A percentile compares a stretch with the other conserved stretches of the same genome.
These are phyloP conservation scores for Prenolepis imparis DNA, from an alignment of 2,888 invertebrate species.

Conservation along the genomic window DNA sequence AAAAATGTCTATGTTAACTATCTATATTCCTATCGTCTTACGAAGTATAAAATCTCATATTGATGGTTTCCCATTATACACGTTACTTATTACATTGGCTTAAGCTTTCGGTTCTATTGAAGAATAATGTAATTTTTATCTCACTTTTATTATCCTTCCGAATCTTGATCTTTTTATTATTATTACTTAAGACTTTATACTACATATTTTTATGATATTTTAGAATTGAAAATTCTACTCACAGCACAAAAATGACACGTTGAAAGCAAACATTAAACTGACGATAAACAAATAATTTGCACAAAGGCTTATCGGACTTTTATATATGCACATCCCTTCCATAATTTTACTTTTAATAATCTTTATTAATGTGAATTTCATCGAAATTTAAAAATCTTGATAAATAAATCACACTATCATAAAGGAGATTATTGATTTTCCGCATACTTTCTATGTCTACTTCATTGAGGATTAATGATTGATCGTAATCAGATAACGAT, in stretches of 20 bases:
- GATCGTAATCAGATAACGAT: conserved; percentile 26
- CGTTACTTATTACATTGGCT: too few relatives aligned
- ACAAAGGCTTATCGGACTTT: not conserved
- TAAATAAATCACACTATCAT: not conserved
- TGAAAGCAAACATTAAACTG: not conserved
- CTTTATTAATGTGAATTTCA: not conserved
- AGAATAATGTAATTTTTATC: too few relatives aligned
- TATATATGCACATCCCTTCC: conserved; percentile 9
- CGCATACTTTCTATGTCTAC: not conserved
- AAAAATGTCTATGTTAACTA: not conserved
- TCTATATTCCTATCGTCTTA: not conserved
- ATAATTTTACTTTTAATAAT: conserved; percentile 10
- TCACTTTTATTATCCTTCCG: too few relatives aligned
- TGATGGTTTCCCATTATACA: too few relatives aligned
- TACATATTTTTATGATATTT: not conserved
- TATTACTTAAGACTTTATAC: not conserved
- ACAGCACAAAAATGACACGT: not conserved
- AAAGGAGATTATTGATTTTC: conserved; percentile 4
- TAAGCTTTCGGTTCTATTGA: too few relatives aligned
- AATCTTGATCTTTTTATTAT: not conserved
- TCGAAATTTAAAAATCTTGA: not conserved
- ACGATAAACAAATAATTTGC: not conserved
- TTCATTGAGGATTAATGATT: not conserved
- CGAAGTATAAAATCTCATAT: not conserved
- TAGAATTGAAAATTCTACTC: not conserved